A percentile compares a stretch with the other conserved stretches of the same genome.
Evolutionary conservation across 2,797 vertebrate species (phyloP).

Genomic region (Loris lydekkerianus): DNA sequence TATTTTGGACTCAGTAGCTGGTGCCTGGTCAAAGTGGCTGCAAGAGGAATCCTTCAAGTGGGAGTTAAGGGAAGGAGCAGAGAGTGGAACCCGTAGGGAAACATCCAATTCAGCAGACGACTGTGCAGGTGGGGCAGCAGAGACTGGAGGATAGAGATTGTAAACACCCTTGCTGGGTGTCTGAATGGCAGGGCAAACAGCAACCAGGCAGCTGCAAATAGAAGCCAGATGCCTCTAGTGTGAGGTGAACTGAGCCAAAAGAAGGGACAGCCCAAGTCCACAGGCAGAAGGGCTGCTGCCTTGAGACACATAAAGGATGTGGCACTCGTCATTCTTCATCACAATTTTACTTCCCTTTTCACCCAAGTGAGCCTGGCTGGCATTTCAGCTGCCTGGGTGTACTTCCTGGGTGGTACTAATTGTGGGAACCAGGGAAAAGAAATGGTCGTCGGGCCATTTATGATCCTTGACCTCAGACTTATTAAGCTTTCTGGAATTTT

Average conservation of each 20-base stretch:
- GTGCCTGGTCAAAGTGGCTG: neutral
- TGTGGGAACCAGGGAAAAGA: neutral
- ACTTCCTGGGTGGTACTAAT: neutral
- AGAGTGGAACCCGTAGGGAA: neutral
- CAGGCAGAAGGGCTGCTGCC: neutral
- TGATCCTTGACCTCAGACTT: neutral
- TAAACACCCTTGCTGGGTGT: neutral
- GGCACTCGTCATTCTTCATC: fast-evolving
- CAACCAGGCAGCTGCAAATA: neutral
- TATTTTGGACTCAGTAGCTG: slow-evolving; percentile 2
- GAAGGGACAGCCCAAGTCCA: neutral
- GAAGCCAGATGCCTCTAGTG: neutral
- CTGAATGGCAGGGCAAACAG: neutral
- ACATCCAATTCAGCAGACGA: neutral
- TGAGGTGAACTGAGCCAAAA: neutral
- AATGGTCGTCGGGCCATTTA: neutral
- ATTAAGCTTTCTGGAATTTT: neutral
- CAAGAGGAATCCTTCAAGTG: neutral
- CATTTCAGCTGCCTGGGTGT: neutral
- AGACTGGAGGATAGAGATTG: neutral
- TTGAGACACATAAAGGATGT: neutral
- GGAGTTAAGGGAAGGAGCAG: neutral
- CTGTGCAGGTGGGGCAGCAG: neutral
- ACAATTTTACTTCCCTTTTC: neutral
- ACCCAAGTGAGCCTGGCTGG: neutral